Percentiles rank a stretch among this genome's conserved stretches.
Conservation (phyloP, 35 echinoderm and acorn worm genomes). For the Heliocidaris erythrogramma region DNA sequence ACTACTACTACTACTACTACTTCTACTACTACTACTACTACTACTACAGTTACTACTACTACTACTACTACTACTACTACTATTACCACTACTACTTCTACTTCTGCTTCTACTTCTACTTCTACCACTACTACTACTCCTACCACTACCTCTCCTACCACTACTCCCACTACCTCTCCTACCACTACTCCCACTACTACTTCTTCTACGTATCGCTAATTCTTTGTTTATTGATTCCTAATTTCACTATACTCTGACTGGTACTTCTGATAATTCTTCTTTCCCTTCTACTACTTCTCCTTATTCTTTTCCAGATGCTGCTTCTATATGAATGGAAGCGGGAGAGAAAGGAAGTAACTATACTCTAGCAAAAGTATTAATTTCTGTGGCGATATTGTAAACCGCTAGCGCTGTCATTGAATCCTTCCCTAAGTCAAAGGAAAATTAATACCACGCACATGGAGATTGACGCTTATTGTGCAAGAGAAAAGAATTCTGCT, state of each 20-base stretch:
- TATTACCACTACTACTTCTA: not conserved
- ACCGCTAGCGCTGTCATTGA: not conserved
- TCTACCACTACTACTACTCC: not conserved
- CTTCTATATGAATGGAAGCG: not conserved
- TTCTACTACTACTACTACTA: slow-evolving; percentile 9
- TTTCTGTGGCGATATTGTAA: slow-evolving; percentile 24
- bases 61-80: slow-evolving; percentile 4
- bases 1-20: slow-evolving; percentile 17
- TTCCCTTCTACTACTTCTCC: not conserved
- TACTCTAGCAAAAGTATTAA: not conserved
- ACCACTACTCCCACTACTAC: slow-evolving; percentile 1
- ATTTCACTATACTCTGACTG: not conserved
- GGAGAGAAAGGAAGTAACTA: not conserved
- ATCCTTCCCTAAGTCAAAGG: not conserved
- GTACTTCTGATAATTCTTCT: not conserved
- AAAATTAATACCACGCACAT: not conserved
- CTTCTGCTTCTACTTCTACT: not conserved
- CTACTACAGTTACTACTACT: slow-evolving; percentile 16
- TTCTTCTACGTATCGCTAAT: not conserved
- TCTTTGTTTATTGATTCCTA: not conserved
- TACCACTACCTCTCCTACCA: not conserved
- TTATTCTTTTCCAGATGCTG: not conserved
- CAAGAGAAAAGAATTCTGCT: not conserved
- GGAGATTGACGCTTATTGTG: not conserved
- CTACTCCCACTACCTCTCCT: not conserved